Base-by-base conservation (phyloP, 2,797 vertebrate species). In the Sebastes goodei region DNA sequence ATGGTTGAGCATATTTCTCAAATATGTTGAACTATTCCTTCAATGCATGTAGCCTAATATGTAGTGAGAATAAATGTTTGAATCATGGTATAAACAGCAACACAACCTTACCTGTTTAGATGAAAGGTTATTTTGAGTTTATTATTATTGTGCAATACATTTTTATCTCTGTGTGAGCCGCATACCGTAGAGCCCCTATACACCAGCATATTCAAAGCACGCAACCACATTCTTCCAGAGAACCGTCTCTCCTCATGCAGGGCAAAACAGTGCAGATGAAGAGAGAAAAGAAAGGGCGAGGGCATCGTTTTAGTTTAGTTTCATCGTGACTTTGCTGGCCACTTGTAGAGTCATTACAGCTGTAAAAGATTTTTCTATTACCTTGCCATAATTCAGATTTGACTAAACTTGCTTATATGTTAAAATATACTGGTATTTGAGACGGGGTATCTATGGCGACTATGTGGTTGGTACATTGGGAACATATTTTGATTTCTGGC, bases 161-260 rank as follows among this genome's bases (percentile, higher is more conserved):
- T 62, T 80, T 81, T 46, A 74, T 88, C 68, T 30, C 68, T 30
- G 30, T 66, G 52, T 46, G 49, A 82, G 21, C 30, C 17, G 27
- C 78, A 52, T 38, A 62, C 35, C 42, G 56, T n/a, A 7, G 12
- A 83, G 70, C 83, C 80, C 69, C 20, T 60, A 85, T 65, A 11
- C 30, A 75, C 84, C 79, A 82, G 77, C 81, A 82, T 80, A 74
- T 55, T 74, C 73, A 52, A 65, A 81, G 69, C 82, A 77, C 21
- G 7, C 2, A 68, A 74, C 42, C 81, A 75, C 85, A 88, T 88
- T 93, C 86, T 46, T 90, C 46, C 64, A 12, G 12, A 80, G 23
- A 83, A 53, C 65, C 71, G 75, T 78, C 74, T 88, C 65, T 78
- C 52, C 55, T n/a, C 62, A 60, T 76, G 76, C 72, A 72, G 59